A percentile compares a stretch with the other conserved stretches of the same genome.
Conservation (phyloP, 2,888 invertebrate species). For the Lacanobia oleracea region DNA sequence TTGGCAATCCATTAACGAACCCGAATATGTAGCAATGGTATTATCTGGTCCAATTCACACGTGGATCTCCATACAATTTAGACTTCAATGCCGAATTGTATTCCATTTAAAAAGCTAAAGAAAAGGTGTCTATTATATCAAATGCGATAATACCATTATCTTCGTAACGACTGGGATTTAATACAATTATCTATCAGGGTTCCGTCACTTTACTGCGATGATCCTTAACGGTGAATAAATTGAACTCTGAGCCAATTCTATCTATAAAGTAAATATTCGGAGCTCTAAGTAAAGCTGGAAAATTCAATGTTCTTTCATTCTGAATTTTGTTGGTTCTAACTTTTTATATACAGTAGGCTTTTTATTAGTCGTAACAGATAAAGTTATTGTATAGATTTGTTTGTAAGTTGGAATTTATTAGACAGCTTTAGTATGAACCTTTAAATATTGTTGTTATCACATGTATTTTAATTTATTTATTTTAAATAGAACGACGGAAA, state of each 20-base stretch:
- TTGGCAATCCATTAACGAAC: constrained; percentile 2
- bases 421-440: background rate
- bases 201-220: constrained; percentile 3
- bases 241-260: constrained; percentile 1
- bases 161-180: constrained; percentile 17
- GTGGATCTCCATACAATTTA: background rate
- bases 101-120: constrained; percentile 5
- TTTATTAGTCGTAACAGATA: background rate
- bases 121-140: constrained; percentile 11
- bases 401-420: background rate
- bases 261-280: background rate
- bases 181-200: constrained; percentile 29
- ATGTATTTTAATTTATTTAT: no score
- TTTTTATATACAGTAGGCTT: background rate
- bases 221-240: constrained; percentile 12
- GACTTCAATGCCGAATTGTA: constrained; percentile 4
- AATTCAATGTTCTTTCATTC: background rate
- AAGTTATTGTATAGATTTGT: background rate
- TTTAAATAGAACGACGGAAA: no score
- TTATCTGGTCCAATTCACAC: constrained; percentile 7
- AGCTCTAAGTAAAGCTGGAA: background rate
- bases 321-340: background rate
- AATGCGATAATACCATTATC: constrained; percentile 13
- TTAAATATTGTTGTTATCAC: background rate
- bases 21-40: background rate